These are phyloP conservation scores for Drosophila virilis DNA, from an alignment of 1,140 invertebrate species.

Conservation along the genomic window DNA sequence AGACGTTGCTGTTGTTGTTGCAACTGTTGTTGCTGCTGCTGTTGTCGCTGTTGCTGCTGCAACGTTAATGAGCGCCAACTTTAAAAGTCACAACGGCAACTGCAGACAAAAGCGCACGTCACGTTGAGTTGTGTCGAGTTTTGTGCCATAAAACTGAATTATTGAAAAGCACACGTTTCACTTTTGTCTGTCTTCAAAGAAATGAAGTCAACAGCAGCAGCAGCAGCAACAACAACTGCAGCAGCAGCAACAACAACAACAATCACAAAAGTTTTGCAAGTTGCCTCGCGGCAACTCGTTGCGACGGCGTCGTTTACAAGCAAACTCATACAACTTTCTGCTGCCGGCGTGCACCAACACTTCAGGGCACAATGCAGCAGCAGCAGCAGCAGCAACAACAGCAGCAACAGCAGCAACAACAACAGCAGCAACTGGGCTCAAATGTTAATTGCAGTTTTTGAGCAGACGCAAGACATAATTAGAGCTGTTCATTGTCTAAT, in stretches of 20 bases:
- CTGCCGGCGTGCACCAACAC: conserved; percentile 66
- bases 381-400: conserved; percentile 20
- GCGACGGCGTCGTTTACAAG: conserved; percentile 54
- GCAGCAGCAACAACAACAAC: conserved; percentile 11
- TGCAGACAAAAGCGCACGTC: conserved; percentile 37
- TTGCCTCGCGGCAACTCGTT: neutral
- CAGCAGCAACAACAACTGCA: conserved; percentile 20
- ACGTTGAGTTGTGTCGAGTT: conserved; percentile 41
- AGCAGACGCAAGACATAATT: conserved; percentile 68
- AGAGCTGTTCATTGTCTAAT: conserved; percentile 78
- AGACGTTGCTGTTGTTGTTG: conserved; percentile 28
- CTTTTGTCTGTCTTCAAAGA: conserved; percentile 73
- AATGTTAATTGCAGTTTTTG: conserved; percentile 79
- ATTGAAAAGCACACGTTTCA: conserved; percentile 77
- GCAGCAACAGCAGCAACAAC: conserved; percentile 11
- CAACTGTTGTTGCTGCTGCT: conserved; percentile 20
- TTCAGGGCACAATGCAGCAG: conserved; percentile 51
- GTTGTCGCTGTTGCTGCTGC: conserved; percentile 16
- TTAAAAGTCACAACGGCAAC: conserved; percentile 45
- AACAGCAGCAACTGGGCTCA: conserved; percentile 50
- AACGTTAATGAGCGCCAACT: conserved; percentile 50
- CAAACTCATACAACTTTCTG: conserved; percentile 69
- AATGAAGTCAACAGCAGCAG: conserved; percentile 72
- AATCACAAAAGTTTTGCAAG: conserved; percentile 47
- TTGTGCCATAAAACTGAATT: conserved; percentile 71